Evolutionary conservation across 2,113 vertebrate species (phyloP).

Genomic region (Amia ocellicauda): DNA sequence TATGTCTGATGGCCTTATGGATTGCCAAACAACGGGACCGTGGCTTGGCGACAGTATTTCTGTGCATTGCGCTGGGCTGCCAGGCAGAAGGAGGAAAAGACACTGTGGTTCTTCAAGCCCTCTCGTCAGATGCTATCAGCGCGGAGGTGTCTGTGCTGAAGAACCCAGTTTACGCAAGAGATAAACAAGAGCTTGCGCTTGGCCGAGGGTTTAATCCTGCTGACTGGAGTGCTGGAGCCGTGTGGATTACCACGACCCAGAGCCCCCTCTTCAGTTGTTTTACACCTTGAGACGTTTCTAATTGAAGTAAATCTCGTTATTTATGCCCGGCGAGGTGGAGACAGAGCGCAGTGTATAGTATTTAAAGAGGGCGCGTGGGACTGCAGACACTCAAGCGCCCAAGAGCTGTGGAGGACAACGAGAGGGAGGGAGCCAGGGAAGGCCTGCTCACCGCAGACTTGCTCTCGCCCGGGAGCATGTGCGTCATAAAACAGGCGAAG

Average conservation of each 20-base stretch:
- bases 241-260: slow-evolving; percentile 56
- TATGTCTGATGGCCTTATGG: no score
- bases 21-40: no score
- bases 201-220: slow-evolving; percentile 57
- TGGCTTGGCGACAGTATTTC: no score
- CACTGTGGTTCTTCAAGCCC: slow-evolving; percentile 58
- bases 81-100: background rate
- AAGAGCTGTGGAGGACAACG: slow-evolving; percentile 19
- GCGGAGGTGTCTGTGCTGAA: slow-evolving; percentile 51
- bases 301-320: slow-evolving; percentile 68
- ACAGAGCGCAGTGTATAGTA: slow-evolving; percentile 43
- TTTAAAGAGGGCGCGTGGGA: slow-evolving; percentile 60
- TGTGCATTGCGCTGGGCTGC: no score
- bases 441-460: slow-evolving; percentile 13
- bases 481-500: no score
- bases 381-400: slow-evolving; percentile 17
- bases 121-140: slow-evolving; percentile 60
- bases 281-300: slow-evolving; percentile 60
- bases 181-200: slow-evolving; percentile 54
- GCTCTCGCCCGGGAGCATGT: no score
- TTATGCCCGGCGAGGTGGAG: slow-evolving; percentile 54
- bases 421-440: slow-evolving; percentile 1
- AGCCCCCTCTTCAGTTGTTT: slow-evolving; percentile 55
- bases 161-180: slow-evolving; percentile 55
- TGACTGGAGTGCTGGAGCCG: slow-evolving; percentile 42